A percentile compares a stretch with the other conserved stretches of the same genome.
These are phyloP conservation scores for Alexandromys oeconomus DNA, from an alignment of 2,797 vertebrate species.

Conservation along the genomic window DNA sequence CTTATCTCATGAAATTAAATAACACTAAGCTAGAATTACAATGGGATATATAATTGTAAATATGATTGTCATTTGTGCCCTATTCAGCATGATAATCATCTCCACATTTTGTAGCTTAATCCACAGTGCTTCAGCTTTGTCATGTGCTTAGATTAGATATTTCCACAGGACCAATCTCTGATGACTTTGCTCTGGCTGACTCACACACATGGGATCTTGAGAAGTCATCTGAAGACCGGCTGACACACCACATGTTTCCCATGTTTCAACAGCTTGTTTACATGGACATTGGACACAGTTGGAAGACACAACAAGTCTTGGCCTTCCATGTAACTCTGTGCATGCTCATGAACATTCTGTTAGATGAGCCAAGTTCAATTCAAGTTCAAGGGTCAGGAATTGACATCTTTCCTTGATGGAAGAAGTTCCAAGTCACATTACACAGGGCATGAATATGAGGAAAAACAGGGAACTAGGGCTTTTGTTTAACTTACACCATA, in stretches of 20 bases:
- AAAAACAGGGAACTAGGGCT: background rate
- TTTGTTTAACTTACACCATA: background rate
- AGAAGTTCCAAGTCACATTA: background rate
- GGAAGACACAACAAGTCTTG: background rate
- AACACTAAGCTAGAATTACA: background rate
- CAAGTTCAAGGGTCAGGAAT: background rate
- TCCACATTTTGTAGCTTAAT: background rate
- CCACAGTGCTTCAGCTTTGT: background rate
- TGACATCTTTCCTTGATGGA: background rate
- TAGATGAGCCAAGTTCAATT: background rate
- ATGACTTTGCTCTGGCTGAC: background rate
- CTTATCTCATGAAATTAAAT: background rate
- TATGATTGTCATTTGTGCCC: background rate
- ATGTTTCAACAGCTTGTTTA: background rate
- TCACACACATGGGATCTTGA: background rate
- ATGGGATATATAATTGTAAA: background rate
- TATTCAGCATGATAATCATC: background rate
- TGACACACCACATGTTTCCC: background rate
- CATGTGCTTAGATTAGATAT: background rate
- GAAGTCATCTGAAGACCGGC: background rate
- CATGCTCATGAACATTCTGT: background rate
- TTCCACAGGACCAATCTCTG: background rate
- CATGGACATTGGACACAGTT: background rate
- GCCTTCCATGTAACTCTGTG: background rate
- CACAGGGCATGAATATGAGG: too few species aligned